These are phyloP conservation scores for Saxidomus purpurata DNA, from an alignment of 1,140 invertebrate species.

Conservation along the genomic window DNA sequence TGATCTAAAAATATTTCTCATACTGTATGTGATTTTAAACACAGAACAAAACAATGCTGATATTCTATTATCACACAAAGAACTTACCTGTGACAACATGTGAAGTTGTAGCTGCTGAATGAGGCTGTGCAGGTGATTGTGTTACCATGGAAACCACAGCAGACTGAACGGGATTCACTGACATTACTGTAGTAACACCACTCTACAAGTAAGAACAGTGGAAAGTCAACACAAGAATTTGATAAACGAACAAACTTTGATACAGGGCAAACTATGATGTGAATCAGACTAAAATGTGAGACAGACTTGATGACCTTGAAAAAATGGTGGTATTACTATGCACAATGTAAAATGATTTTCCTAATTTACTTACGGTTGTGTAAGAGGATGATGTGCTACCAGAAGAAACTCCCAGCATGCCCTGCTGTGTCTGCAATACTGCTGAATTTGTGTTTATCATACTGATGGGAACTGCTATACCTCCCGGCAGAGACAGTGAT, in stretches of 20 bases:
- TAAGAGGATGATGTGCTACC: conserved; percentile 27
- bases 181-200: conserved; percentile 53
- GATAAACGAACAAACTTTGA: too few species aligned
- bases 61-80: too few species aligned
- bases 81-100: conserved; percentile 61
- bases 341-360: too few species aligned
- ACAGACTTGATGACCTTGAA: too few species aligned
- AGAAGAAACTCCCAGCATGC: conserved; percentile 79
- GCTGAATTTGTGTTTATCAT: conserved; percentile 82
- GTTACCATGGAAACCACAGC: conserved; percentile 83
- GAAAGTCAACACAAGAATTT: too few species aligned
- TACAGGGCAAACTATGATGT: too few species aligned
- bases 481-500: conserved; percentile 73
- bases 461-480: conserved; percentile 84
- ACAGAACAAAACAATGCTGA: too few species aligned
- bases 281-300: too few species aligned
- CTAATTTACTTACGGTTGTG: conserved; percentile 55
- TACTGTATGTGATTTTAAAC: too few species aligned
- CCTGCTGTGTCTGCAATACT: conserved; percentile 80
- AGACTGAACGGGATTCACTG: conserved; percentile 54
- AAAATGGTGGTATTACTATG: too few species aligned
- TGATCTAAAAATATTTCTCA: too few species aligned
- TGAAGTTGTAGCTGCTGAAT: conserved; percentile 66
- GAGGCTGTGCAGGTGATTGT: conserved; percentile 47
- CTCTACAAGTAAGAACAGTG: conserved; percentile 2